These are phyloP conservation scores for Stenopsyche tienmushanensis DNA, from an alignment of 1,140 invertebrate genomes.

Conservation along the genomic window DNA sequence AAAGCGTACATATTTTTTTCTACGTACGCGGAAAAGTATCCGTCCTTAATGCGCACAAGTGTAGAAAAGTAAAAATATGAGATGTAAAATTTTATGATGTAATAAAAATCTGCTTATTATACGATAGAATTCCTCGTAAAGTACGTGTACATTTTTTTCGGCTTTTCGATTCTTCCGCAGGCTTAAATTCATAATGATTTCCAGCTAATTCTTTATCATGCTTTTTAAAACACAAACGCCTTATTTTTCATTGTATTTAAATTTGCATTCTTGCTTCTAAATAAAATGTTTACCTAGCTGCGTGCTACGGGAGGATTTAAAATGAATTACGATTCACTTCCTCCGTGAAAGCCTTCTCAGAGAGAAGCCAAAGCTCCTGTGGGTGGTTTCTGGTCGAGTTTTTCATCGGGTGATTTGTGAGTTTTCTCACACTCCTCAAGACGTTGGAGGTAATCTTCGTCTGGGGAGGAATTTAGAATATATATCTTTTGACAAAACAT, in stretches of 20 bases:
- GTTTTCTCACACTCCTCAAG: neutral
- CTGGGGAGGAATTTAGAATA: neutral
- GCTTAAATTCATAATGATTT: neutral
- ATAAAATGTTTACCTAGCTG: conserved; percentile 12
- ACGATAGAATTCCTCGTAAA: too few relatives aligned
- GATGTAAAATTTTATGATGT: too few relatives aligned
- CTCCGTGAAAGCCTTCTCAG: conserved; percentile 5
- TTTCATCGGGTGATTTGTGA: conserved; percentile 16
- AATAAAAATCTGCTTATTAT: too few relatives aligned
- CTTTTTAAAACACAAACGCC: neutral
- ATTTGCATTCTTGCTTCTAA: conserved; percentile 13
- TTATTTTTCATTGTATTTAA: conserved; percentile 20
- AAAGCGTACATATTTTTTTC: too few relatives aligned
- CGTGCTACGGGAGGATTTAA: conserved; percentile 22
- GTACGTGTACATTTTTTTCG: too few relatives aligned
- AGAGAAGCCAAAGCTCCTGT: neutral
- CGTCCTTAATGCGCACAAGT: too few relatives aligned
- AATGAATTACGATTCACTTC: conserved; percentile 29
- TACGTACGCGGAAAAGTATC: too few relatives aligned
- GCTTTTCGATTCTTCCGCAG: too few relatives aligned
- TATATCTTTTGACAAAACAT: too few relatives aligned
- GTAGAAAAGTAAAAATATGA: too few relatives aligned
- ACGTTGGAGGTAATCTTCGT: neutral
- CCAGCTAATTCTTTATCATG: neutral
- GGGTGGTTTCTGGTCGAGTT: neutral